Base-by-base conservation (phyloP, 2,888 invertebrate genomes). In the Portevinia maculata region DNA sequence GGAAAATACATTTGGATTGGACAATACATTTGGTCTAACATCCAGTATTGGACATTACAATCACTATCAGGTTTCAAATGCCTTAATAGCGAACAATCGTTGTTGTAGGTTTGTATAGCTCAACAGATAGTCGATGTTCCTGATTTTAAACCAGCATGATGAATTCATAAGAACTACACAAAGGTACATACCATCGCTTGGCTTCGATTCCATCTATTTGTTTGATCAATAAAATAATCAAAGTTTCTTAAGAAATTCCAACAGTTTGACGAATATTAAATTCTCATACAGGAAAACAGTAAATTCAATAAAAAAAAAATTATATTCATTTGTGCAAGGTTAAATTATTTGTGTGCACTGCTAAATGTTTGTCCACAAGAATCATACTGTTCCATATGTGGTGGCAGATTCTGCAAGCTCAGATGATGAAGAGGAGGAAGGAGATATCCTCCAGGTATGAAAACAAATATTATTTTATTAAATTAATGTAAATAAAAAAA, bases 321-420 rank as follows among this genome's bases (percentile, higher is more conserved):
- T 28, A 75, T 81, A 84, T 84, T 84, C 79, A 79, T 84, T 84
- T 84, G 84, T 84, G 84, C 69, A 71, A 55, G 37, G 48, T 15
- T 13, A n/a, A 44, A 19, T 13, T 13, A 13, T 55, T 48, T 52
- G 57, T 46, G 62, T 24, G 21, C 32, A 37, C 8, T 17, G 3
- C 5, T 30, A 88, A 86, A 93, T 93, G 93, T 93, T 93, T 87
- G 93, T 93, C 74, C 91, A 91, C 86, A 93, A 92, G 64, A 91
- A 86, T 67, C 87, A 89, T 64, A 87, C 89, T 87, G 89, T 92
- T 48, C 91, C 90, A 81, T 91, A 91, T 46, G 87, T 86, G 79
- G 87, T 86, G 41, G 87, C 83, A 11, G 92, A 92, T n/a, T 91
- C 92, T 53, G 92, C 92, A 81, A 92, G 92, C 62, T 93, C 93